Percentiles rank a stretch among this genome's conserved stretches.
Conservation (phyloP, 2,888 invertebrate genomes). For the Sphaeridia pumilis region DNA sequence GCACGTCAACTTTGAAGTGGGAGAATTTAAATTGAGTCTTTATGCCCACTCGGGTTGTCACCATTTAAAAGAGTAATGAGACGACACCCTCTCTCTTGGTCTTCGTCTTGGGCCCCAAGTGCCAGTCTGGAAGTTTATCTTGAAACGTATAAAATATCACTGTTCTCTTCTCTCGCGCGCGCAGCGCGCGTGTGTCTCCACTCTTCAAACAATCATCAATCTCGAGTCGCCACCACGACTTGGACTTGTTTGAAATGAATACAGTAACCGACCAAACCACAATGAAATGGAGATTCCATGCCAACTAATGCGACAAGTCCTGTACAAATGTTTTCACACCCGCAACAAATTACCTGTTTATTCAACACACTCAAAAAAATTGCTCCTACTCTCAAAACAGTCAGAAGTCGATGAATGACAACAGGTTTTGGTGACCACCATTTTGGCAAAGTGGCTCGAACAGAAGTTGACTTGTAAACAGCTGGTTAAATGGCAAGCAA, state of each 20-base stretch:
- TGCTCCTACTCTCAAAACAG: too few species aligned
- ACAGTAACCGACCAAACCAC: background rate
- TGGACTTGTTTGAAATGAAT: background rate
- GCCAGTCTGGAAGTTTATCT: background rate
- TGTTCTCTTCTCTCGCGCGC: background rate
- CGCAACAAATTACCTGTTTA: background rate
- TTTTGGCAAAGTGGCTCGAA: too few species aligned
- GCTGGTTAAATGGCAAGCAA: too few species aligned
- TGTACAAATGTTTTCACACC: slow-evolving; percentile 3
- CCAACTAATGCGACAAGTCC: too few species aligned
- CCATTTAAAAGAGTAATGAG: slow-evolving; percentile 2
- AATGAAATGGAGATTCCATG: background rate
- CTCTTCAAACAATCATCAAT: background rate
- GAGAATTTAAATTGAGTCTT: slow-evolving; percentile 1
- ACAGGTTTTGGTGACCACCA: too few species aligned
- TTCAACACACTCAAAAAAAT: too few species aligned
- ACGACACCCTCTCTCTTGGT: background rate
- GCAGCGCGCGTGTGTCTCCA: too few species aligned
- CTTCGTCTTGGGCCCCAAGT: background rate
- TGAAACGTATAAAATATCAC: background rate
- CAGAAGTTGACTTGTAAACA: too few species aligned
- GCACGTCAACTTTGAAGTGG: background rate
- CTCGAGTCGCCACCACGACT: background rate
- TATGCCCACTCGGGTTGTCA: slow-evolving; percentile 1
- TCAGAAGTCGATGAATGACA: too few species aligned